Conservation (phyloP, 2,113 vertebrate species). For the Regulus satrapa region DNA sequence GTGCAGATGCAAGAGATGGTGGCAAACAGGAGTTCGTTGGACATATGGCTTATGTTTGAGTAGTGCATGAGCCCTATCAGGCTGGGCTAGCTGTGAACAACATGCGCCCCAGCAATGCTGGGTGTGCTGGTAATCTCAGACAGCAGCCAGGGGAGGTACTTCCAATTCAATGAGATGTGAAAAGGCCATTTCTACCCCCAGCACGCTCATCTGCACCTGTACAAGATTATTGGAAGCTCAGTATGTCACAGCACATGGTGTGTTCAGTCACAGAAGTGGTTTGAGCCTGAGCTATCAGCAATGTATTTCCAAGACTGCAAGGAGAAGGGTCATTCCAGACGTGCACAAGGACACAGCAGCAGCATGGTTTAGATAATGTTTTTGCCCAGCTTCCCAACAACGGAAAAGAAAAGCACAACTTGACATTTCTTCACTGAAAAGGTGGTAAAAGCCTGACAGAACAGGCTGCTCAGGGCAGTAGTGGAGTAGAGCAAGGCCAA, state of each 20-base stretch:
- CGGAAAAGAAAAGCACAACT: not conserved
- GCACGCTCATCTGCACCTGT: not conserved
- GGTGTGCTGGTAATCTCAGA: not conserved
- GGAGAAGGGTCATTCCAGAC: not conserved
- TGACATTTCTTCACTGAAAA: not conserved
- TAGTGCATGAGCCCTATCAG: not conserved
- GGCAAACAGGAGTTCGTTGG: not conserved
- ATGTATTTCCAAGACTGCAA: not conserved
- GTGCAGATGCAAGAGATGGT: not conserved
- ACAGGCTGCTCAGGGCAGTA: not conserved
- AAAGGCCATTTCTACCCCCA: not conserved
- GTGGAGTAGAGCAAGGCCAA: not conserved
- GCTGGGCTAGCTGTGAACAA: not conserved
- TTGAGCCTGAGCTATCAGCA: not conserved
- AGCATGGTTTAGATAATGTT: not conserved
- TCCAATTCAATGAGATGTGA: not conserved
- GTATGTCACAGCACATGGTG: accelerated
- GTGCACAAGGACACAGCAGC: not conserved
- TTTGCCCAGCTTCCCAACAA: not conserved
- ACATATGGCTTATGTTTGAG: not conserved
- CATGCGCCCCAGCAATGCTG: accelerated
- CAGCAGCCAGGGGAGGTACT: not conserved
- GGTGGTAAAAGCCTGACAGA: not conserved
- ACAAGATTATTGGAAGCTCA: not conserved
- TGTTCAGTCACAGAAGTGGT: not conserved